Conservation (phyloP, 2,113 vertebrate species). For the Cinclus mexicanus region DNA sequence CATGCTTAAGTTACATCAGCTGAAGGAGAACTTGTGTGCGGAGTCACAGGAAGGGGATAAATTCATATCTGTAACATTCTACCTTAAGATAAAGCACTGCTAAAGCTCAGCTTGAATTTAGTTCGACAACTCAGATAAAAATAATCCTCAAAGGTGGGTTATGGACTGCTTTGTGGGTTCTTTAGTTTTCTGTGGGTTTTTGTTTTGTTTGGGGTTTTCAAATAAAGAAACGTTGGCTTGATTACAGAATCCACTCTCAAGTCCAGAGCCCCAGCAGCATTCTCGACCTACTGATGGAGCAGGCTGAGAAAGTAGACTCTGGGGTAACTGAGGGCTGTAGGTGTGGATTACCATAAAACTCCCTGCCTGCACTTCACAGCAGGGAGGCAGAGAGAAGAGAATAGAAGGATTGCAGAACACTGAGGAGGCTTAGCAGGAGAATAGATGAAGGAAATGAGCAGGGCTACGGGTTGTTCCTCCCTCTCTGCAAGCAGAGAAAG, state of each 20-base stretch:
- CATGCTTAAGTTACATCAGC: background rate
- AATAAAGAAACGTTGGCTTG: background rate
- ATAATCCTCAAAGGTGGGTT: background rate
- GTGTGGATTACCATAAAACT: background rate
- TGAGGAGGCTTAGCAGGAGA: background rate
- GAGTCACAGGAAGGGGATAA: background rate
- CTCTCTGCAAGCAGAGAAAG: background rate
- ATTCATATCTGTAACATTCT: background rate
- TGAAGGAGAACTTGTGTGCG: background rate
- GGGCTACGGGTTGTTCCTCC: background rate
- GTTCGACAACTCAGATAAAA: background rate
- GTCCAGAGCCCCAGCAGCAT: background rate
- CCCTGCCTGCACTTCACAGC: background rate
- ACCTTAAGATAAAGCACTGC: background rate
- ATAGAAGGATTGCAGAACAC: background rate
- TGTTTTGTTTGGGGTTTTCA: background rate
- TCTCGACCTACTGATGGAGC: background rate
- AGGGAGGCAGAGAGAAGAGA: background rate
- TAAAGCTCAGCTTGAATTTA: background rate
- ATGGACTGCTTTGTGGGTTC: background rate
- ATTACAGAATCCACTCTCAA: background rate
- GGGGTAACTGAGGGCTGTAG: background rate
- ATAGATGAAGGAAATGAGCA: background rate
- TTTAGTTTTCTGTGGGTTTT: background rate
- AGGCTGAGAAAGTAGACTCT: background rate